These are phyloP conservation scores for Tanytarsus gracilentus DNA, from an alignment of 2,888 invertebrate species.

Conservation along the genomic window DNA sequence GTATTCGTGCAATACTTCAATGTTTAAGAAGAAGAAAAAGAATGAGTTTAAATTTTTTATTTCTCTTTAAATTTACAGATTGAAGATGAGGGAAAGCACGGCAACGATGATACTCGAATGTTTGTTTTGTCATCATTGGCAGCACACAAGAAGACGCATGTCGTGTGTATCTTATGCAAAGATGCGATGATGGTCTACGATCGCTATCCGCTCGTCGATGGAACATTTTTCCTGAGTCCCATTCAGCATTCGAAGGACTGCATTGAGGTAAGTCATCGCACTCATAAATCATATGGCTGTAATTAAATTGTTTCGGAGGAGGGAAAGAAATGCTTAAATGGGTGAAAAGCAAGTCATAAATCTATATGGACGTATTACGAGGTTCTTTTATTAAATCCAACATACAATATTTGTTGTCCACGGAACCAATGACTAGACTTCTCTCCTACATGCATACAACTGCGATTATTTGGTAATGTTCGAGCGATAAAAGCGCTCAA, in stretches of 20 bases:
- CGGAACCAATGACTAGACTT: constrained; percentile 16
- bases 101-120: constrained; percentile 94
- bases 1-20: not conserved
- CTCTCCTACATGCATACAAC: no score
- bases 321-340: not conserved
- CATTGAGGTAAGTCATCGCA: constrained; percentile 60
- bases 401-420: constrained; percentile 1
- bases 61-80: constrained; percentile 57
- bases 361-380: not conserved
- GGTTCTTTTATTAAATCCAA: constrained; percentile 1
- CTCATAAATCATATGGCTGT: not conserved
- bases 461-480: constrained; percentile 11
- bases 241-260: constrained; percentile 79
- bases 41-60: not conserved
- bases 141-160: constrained; percentile 77
- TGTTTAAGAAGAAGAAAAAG: not conserved
- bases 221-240: constrained; percentile 95
- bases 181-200: constrained; percentile 88
- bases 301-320: no score
- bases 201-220: constrained; percentile 94
- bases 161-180: constrained; percentile 80
- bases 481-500: constrained; percentile 18
- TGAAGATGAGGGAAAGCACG: constrained; percentile 97
- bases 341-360: constrained; percentile 7
- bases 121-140: constrained; percentile 93